Conservation (phyloP, 2,888 invertebrate species). For the Pecten maximus region DNA sequence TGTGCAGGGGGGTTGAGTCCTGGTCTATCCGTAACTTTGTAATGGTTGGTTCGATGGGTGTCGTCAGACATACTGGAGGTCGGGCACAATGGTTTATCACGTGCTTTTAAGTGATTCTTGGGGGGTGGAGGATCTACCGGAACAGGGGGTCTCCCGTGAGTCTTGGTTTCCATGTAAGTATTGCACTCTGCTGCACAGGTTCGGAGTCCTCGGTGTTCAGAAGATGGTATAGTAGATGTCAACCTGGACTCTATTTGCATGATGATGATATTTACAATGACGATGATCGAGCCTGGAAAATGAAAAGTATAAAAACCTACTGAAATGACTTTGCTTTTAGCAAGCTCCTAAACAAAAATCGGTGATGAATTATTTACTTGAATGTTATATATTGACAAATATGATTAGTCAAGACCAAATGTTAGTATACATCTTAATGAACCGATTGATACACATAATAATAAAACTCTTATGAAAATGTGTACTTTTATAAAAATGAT, state of each 20-base stretch:
- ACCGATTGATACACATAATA: too few species aligned
- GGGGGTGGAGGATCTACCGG: neutral
- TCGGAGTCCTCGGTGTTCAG: neutral
- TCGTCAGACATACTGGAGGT: conserved; percentile 10
- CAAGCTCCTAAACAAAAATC: too few species aligned
- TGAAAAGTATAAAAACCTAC: neutral
- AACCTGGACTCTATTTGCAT: neutral
- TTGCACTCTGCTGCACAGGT: neutral
- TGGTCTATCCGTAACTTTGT: neutral
- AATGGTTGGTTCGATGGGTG: neutral
- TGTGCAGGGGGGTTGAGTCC: neutral
- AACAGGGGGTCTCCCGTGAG: neutral
- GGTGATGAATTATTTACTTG: too few species aligned
- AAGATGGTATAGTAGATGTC: neutral
- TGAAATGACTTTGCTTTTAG: too few species aligned
- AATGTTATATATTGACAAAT: too few species aligned
- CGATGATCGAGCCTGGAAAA: neutral
- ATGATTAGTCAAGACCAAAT: too few species aligned
- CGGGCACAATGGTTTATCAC: conserved; percentile 6
- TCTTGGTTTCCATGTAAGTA: neutral
- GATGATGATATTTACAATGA: conserved; percentile 26
- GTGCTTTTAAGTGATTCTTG: neutral
- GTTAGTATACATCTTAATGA: too few species aligned
- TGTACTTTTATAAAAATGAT: too few species aligned
- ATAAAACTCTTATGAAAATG: too few species aligned